Evolutionary conservation across 2,797 vertebrate genomes (phyloP), one percentile per base, ranked within the genome.

Genomic region (Siniperca undulata): DNA sequence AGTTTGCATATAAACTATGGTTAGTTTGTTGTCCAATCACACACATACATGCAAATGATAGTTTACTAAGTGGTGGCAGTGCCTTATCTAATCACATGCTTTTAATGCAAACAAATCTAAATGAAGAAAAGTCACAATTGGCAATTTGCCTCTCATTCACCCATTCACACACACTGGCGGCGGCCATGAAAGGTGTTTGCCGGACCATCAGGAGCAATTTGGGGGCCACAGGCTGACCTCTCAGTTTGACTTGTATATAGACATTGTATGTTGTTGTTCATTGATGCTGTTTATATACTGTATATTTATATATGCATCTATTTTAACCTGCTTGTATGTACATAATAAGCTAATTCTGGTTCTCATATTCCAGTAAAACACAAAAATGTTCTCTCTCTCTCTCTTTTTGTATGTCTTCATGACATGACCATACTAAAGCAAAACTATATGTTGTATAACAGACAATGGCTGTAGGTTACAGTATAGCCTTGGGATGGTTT

Each of bases 81-180:
- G 52, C 56, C 9, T 82, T 67, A 2, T 78, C n/a, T 70, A 62
- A 61, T 52, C 11, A 17, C 9, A 12, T 24, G 19, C 44, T 65
- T 30, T 84, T 34, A 24, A 85, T 62, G 30, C 36, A 70, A 75
- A 46, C 14, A 24, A 5, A 52, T 76, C 2, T 19, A 55, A 53
- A 65, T 44, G 0, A 58, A 13, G 70, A 24, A 48, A 60, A 44
- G 30, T 44, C 11, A 30, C 38, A 52, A 20, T 53, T 27, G 46
- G 14, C 20, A n/a, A 12, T n/a, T 27, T 64, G 20, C 27, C 14
- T 56, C n/a, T 34, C 38, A 70, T 70, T 52, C n/a, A 7, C 48
- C 48, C 8, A 19, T 20, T 50, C 20, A 38, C 20, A 40, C 12
- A 36, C 12, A 36, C 44, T 14, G 5, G 44, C 17, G 44, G 44